phyloP scores from a whole-genome alignment of 2,113 vertebrate species.

The Oncorhynchus nerka region DNA sequence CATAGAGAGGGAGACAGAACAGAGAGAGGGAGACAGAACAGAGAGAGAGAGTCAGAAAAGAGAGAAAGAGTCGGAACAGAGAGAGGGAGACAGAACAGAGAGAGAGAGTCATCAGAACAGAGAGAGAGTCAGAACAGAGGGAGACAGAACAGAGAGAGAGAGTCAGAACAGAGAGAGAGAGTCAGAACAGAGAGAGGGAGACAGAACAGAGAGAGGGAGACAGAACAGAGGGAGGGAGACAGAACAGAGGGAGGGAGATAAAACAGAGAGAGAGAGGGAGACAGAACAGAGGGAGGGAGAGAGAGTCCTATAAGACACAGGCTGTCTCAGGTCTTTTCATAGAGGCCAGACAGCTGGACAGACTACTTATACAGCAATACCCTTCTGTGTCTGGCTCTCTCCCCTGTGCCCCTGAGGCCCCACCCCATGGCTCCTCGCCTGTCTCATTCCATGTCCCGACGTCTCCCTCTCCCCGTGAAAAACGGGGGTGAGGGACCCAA shows the following conservation, averaged over 20 bases:
- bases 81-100: neutral
- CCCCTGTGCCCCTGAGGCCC: slow-evolving; percentile 17
- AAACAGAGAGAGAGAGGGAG: no score
- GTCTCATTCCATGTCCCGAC: neutral
- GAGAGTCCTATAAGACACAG: slow-evolving; percentile 48
- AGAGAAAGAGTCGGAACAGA: no score
- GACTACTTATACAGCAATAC: slow-evolving; percentile 73
- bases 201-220: no score
- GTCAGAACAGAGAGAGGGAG: no score
- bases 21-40: neutral
- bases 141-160: neutral
- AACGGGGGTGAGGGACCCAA: slow-evolving; percentile 3
- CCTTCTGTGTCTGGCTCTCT: slow-evolving; percentile 53
- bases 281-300: neutral
- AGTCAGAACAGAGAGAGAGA: no score
- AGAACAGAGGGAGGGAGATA: no score
- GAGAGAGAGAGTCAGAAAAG: no score
- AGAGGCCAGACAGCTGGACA: slow-evolving; percentile 62
- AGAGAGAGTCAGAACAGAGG: slow-evolving; percentile 3
- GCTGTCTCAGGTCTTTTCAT: slow-evolving; percentile 43
- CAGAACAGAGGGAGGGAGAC: no score
- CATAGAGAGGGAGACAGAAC: no score
- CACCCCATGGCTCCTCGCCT: slow-evolving; percentile 30
- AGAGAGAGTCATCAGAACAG: neutral
- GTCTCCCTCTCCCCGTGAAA: neutral